Conservation (phyloP, 2,888 invertebrate genomes). For the Mesorhabditis belari region DNA sequence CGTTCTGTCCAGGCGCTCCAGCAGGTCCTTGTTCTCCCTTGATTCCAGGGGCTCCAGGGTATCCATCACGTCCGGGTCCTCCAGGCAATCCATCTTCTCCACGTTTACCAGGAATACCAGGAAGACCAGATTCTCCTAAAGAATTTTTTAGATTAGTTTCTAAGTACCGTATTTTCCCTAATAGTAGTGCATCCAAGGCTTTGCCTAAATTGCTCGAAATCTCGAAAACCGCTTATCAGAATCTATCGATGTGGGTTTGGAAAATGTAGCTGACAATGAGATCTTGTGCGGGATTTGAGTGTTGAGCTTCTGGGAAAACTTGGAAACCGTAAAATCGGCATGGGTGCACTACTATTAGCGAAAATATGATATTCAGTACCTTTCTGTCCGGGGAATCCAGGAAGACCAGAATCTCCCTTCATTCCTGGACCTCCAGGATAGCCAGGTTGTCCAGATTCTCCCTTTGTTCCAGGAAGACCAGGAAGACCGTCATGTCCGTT, state of each 20-base stretch:
- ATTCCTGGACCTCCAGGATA: constrained; percentile 32
- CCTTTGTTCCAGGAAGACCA: constrained; percentile 23
- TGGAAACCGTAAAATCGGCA: no score
- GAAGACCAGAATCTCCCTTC: constrained; percentile 55
- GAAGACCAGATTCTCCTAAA: constrained; percentile 39
- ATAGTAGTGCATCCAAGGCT: no score
- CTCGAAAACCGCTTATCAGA: no score
- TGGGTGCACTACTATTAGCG: no score
- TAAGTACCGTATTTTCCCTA: constrained; percentile 9
- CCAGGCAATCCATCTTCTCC: constrained; percentile 59
- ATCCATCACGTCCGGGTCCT: constrained; percentile 67
- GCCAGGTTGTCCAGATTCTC: constrained; percentile 32
- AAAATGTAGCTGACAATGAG: no score
- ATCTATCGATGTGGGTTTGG: no score
- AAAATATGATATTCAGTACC: constrained; percentile 25
- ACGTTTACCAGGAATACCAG: constrained; percentile 62
- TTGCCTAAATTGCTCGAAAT: no score
- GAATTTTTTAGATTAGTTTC: no score
- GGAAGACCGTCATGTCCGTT: constrained; percentile 29
- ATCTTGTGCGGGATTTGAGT: no score
- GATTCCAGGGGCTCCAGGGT: constrained; percentile 45
- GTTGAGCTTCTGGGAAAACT: no score
- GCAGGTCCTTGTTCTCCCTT: constrained; percentile 46
- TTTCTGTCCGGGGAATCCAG: constrained; percentile 54
- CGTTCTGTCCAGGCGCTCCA: constrained; percentile 26